Evolutionary conservation across 2,113 vertebrate genomes (phyloP).

Genomic region (Labeo catla): DNA sequence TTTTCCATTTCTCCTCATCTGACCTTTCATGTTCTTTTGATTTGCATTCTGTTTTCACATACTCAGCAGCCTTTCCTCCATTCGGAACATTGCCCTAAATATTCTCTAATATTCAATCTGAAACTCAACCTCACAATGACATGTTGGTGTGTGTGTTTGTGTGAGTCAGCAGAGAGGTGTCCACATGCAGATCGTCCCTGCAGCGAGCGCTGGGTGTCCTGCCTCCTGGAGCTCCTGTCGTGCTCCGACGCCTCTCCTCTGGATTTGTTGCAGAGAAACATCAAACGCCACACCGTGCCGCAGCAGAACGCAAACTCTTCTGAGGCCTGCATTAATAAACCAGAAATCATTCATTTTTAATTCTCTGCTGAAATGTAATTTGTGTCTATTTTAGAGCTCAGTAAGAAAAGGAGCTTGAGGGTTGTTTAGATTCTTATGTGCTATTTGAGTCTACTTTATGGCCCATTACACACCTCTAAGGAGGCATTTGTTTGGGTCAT

Average conservation of each 20-base stretch:
- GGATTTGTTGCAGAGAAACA: slow-evolving; percentile 39
- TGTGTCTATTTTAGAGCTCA: slow-evolving; percentile 28
- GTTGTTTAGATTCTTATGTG: slow-evolving; percentile 19
- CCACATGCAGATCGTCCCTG: background rate
- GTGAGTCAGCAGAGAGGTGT: slow-evolving; percentile 2
- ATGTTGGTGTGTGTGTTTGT: background rate
- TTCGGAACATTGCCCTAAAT: background rate
- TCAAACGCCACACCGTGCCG: slow-evolving; percentile 21
- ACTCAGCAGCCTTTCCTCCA: background rate
- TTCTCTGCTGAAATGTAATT: slow-evolving; percentile 56
- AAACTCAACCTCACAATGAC: background rate
- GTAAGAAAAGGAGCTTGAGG: slow-evolving; percentile 16
- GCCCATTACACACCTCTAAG: background rate
- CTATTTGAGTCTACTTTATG: slow-evolving; percentile 21
- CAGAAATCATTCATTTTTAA: slow-evolving; percentile 61
- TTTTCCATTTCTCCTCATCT: background rate
- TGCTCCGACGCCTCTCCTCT: slow-evolving; percentile 13
- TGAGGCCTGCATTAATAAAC: slow-evolving; percentile 67
- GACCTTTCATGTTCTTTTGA: background rate
- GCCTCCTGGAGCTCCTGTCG: slow-evolving; percentile 9
- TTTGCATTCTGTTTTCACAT: background rate
- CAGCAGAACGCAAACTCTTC: slow-evolving; percentile 15
- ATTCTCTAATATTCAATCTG: background rate
- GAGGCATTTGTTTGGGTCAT: slow-evolving; percentile 12
- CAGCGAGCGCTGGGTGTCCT: background rate